Percentiles rank a stretch among this genome's conserved stretches.
These are phyloP conservation scores for Pseudomyrmex cubaensis DNA, from an alignment of 1,140 invertebrate genomes.

Conservation along the genomic window DNA sequence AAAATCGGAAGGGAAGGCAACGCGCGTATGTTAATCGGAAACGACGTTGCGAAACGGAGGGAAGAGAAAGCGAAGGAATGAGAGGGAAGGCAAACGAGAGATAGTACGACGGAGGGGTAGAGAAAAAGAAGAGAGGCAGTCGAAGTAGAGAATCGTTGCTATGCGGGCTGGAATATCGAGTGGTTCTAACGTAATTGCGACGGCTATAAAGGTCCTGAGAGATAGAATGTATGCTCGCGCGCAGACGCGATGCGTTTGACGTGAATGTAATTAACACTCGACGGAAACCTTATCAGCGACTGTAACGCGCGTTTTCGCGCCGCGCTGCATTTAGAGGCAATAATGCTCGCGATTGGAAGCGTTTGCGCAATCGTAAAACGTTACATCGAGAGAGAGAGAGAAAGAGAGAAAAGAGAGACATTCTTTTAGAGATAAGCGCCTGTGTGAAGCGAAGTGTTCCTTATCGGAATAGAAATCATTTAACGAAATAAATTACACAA, in stretches of 20 bases:
- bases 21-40: conserved; percentile 50
- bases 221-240: conserved; percentile 47
- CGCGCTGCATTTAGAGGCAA: conserved; percentile 16
- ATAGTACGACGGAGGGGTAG: not conserved
- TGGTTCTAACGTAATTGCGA: conserved; percentile 60
- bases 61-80: not conserved
- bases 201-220: conserved; percentile 50
- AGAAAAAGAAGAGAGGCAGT: not conserved
- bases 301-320: conserved; percentile 37
- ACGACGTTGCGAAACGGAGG: conserved; percentile 27
- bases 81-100: conserved; percentile 27
- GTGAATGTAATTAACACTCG: conserved; percentile 61
- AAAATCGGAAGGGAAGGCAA: conserved; percentile 38
- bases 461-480: not conserved
- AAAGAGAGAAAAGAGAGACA: too few relatives aligned
- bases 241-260: conserved; percentile 57
- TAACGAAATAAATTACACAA: too few relatives aligned
- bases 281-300: conserved; percentile 40
- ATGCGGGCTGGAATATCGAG: conserved; percentile 50
- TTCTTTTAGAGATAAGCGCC: not conserved
- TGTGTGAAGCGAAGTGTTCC: not conserved
- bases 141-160: conserved; percentile 47
- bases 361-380: conserved; percentile 11
- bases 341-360: conserved; percentile 15
- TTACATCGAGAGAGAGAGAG: not conserved